Percentiles rank a stretch among this genome's conserved stretches.
Conservation (phyloP, 2,113 vertebrate genomes). For the Camelus dromedarius region DNA sequence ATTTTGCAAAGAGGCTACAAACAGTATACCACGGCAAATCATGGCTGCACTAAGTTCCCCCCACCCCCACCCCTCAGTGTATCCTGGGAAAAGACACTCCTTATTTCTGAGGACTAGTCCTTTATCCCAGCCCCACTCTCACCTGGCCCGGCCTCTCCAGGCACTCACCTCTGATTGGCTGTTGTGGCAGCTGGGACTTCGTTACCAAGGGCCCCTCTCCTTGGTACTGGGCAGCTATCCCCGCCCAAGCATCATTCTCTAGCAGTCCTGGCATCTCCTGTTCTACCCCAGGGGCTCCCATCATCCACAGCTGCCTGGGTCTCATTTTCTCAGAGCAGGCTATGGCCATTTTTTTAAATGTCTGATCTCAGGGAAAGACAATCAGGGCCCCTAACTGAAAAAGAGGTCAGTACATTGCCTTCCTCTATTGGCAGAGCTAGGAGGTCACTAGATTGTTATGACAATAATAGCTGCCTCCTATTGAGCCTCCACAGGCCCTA, state of each 20-base stretch:
- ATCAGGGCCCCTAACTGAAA: not conserved
- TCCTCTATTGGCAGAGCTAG: not conserved
- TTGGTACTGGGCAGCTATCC: not conserved
- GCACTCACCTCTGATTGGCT: not conserved
- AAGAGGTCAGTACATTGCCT: not conserved
- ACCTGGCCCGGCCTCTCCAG: not conserved
- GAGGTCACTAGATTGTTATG: not conserved
- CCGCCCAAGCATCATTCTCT: not conserved
- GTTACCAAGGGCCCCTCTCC: not conserved
- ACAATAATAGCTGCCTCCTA: not conserved
- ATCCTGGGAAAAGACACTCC: not conserved
- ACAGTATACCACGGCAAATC: not conserved
- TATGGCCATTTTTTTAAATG: not conserved
- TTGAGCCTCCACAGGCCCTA: not conserved
- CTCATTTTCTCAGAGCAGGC: not conserved
- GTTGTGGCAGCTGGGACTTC: not conserved
- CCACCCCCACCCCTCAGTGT: accelerated
- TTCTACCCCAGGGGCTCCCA: not conserved
- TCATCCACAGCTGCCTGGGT: not conserved
- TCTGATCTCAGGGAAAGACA: conserved; percentile 10
- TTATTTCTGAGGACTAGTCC: not conserved
- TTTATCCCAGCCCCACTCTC: not conserved
- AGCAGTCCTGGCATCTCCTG: not conserved
- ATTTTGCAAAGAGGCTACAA: not conserved
- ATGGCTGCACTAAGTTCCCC: not conserved